A percentile compares a stretch with the other conserved stretches of the same genome.
Evolutionary conservation across 1,140 invertebrate genomes (phyloP).

Genomic region (Microplitis mediator): DNA sequence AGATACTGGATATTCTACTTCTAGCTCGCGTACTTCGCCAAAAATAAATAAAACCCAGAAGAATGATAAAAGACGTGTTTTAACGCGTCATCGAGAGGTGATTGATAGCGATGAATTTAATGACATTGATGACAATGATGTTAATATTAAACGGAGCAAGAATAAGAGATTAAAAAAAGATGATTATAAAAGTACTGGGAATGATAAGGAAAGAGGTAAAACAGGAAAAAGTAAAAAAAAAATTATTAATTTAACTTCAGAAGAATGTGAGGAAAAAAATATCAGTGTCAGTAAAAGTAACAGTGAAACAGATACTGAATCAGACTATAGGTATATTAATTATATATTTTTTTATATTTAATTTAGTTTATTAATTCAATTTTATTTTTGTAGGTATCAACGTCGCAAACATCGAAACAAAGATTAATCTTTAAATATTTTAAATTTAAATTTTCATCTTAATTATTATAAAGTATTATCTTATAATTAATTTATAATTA

Average conservation of each 20-base stretch:
- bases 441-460: constrained; percentile 57
- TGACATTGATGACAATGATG: constrained; percentile 31
- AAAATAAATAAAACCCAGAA: constrained; percentile 41
- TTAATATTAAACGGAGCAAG: constrained; percentile 23
- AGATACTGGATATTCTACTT: constrained; percentile 71
- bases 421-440: constrained; percentile 65
- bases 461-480: no score
- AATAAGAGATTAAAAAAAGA: constrained; percentile 32
- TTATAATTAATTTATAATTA: no score
- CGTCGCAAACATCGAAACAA: constrained; percentile 49
- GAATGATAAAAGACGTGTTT: constrained; percentile 35
- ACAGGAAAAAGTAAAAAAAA: constrained; percentile 14
- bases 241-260: background rate
- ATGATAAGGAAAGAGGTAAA: constrained; percentile 22
- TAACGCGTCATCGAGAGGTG: constrained; percentile 37
- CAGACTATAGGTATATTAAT: constrained; percentile 43
- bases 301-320: constrained; percentile 40
- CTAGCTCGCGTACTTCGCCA: constrained; percentile 64
- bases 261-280: constrained; percentile 30
- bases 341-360: background rate
- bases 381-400: constrained; percentile 40
- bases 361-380: background rate
- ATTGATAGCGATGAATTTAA: constrained; percentile 47
- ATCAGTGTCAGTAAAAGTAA: constrained; percentile 25
- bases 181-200: no score